These are phyloP conservation scores for Shargacucullia verbasci DNA, from an alignment of 2,888 invertebrate species.

Conservation along the genomic window DNA sequence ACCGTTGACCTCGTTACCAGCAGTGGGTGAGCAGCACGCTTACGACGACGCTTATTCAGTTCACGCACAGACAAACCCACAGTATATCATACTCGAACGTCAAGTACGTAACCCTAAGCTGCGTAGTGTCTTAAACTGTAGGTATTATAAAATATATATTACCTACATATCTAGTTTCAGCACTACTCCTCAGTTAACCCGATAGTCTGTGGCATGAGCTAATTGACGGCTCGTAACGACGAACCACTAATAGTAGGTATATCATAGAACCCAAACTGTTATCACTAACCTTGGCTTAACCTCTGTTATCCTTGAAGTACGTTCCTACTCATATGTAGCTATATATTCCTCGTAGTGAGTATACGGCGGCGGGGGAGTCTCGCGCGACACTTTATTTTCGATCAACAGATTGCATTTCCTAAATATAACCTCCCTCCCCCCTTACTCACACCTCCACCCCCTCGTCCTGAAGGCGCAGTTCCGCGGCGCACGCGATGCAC, in stretches of 20 bases:
- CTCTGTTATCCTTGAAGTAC: not conserved
- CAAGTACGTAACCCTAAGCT: no score
- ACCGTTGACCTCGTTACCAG: conserved; percentile 20
- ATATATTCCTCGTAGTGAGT: not conserved
- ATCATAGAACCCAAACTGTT: conserved; percentile 5
- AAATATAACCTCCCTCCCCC: conserved; percentile 57
- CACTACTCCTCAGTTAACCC: no score
- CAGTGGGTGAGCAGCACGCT: no score
- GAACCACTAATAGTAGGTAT: not conserved
- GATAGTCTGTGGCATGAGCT: no score
- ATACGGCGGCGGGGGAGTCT: conserved; percentile 2
- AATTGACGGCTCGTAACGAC: not conserved
- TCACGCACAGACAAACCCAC: no score
- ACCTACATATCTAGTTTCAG: no score
- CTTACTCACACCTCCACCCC: not conserved
- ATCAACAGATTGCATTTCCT: conserved; percentile 63
- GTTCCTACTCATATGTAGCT: not conserved
- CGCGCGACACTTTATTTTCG: conserved; percentile 60
- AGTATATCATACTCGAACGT: no score
- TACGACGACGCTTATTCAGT: no score
- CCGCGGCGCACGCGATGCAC: conserved; percentile 2
- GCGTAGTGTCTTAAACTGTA: no score
- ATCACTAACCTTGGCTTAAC: conserved; percentile 3
- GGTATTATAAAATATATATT: no score
- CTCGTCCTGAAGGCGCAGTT: conserved; percentile 7